A percentile compares a stretch with the other conserved stretches of the same genome.
Conservation (phyloP, 2,113 vertebrate genomes). For the Ibidorhyncha struthersii region DNA sequence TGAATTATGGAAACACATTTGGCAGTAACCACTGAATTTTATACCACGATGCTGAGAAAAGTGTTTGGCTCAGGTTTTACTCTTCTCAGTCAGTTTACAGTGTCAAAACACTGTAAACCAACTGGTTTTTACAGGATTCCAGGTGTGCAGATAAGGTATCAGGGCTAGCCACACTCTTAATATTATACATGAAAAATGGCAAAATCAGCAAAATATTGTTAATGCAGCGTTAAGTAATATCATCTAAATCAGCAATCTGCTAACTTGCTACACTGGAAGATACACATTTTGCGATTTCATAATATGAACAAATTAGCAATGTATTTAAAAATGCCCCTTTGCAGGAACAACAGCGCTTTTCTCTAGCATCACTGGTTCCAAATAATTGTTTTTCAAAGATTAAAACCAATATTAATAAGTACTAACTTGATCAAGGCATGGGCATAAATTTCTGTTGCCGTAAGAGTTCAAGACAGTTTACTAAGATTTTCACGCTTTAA, state of each 20-base stretch:
- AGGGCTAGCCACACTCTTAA: neutral
- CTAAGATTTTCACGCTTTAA: neutral
- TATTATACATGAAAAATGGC: accelerated
- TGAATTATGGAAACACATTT: neutral
- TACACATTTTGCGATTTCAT: accelerated
- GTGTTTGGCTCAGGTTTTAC: neutral
- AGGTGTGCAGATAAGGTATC: neutral
- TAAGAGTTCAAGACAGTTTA: neutral
- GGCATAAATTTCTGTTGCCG: neutral
- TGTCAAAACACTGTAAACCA: accelerated
- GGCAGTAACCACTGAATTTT: neutral
- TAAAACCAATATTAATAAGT: neutral
- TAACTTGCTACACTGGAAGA: neutral
- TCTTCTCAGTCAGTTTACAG: neutral
- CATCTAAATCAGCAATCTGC: neutral
- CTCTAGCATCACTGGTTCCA: neutral
- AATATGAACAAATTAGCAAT: neutral
- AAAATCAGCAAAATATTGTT: neutral
- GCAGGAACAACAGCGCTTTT: neutral
- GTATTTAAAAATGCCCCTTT: neutral
- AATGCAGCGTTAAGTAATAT: accelerated
- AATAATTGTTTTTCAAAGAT: neutral
- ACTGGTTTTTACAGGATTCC: neutral
- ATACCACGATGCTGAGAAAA: neutral
- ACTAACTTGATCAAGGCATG: neutral